phyloP scores from a whole-genome alignment of 2,888 invertebrate genomes.

The Cryptophagus acutangulus region DNA sequence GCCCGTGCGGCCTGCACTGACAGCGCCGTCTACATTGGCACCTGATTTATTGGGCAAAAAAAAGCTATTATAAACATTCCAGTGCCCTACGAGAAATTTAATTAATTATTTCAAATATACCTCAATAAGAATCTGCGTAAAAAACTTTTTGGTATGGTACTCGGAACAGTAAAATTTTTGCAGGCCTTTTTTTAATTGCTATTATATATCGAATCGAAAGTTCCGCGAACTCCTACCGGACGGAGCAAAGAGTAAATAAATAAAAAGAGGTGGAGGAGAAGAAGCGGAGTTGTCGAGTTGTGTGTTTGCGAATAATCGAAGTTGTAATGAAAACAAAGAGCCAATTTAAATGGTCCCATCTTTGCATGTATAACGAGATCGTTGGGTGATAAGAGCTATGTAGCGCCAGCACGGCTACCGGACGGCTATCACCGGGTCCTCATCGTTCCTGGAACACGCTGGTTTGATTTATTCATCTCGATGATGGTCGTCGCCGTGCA shows the following conservation, averaged over 20 bases:
- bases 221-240: conserved; percentile 39
- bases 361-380: conserved; percentile 39
- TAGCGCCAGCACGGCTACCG: conserved; percentile 36
- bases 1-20: conserved; percentile 40
- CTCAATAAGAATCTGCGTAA: conserved; percentile 45
- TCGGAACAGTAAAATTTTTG: conserved; percentile 48
- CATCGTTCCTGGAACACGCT: conserved; percentile 37
- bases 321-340: conserved; percentile 42
- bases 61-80: conserved; percentile 47
- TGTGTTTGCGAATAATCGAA: conserved; percentile 21
- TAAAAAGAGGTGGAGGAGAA: not conserved
- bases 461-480: conserved; percentile 42
- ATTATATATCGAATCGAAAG: no score
- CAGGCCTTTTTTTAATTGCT: conserved; percentile 41
- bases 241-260: no score
- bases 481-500: conserved; percentile 28
- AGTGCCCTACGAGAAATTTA: conserved; percentile 46
- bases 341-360: conserved; percentile 41
- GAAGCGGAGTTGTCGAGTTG: not conserved
- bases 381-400: conserved; percentile 28
- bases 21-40: conserved; percentile 43
- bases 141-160: conserved; percentile 46
- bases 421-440: conserved; percentile 35
- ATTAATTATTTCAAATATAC: conserved; percentile 51
- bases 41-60: conserved; percentile 47